Percentiles rank a stretch among this genome's conserved stretches.
Conservation (phyloP, 2,797 vertebrate genomes). For the Sebastes nivosus region DNA sequence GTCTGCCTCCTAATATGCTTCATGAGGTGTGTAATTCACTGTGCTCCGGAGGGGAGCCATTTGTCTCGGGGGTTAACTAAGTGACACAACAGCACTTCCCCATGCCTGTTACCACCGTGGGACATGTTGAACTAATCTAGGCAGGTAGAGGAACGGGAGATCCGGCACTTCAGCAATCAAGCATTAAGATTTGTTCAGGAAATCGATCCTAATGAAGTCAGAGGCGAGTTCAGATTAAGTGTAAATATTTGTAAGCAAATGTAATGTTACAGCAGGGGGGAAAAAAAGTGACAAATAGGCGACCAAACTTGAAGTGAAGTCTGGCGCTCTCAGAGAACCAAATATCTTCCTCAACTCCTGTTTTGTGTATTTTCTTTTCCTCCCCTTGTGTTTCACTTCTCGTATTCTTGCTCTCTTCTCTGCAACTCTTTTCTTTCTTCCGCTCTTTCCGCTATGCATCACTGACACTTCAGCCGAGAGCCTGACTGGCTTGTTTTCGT, state of each 20-base stretch:
- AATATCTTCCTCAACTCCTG: constrained; percentile 45
- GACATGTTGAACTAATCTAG: constrained; percentile 76
- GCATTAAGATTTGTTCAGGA: constrained; percentile 62
- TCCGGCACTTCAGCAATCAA: constrained; percentile 62
- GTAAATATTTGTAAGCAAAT: constrained; percentile 66
- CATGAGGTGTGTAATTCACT: constrained; percentile 93
- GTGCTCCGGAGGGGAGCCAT: constrained; percentile 86
- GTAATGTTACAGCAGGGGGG: constrained; percentile 39
- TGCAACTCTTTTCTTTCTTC: constrained; percentile 59
- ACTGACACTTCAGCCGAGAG: constrained; percentile 91
- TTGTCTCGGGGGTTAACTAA: constrained; percentile 93
- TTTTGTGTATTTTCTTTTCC: constrained; percentile 70
- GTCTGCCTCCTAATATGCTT: constrained; percentile 91
- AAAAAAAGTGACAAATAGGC: constrained; percentile 33
- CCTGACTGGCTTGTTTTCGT: constrained; percentile 91
- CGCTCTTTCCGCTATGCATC: constrained; percentile 77
- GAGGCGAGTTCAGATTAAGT: constrained; percentile 53
- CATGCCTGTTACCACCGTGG: constrained; percentile 83
- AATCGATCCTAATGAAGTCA: constrained; percentile 65
- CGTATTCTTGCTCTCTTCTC: constrained; percentile 53
- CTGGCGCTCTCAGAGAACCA: constrained; percentile 34
- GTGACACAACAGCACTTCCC: constrained; percentile 88
- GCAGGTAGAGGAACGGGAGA: constrained; percentile 70
- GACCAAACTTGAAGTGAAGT: constrained; percentile 40
- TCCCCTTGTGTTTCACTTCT: constrained; percentile 62